Base-by-base conservation (phyloP, 1,140 invertebrate species). In the Condylostylus longicornis region DNA sequence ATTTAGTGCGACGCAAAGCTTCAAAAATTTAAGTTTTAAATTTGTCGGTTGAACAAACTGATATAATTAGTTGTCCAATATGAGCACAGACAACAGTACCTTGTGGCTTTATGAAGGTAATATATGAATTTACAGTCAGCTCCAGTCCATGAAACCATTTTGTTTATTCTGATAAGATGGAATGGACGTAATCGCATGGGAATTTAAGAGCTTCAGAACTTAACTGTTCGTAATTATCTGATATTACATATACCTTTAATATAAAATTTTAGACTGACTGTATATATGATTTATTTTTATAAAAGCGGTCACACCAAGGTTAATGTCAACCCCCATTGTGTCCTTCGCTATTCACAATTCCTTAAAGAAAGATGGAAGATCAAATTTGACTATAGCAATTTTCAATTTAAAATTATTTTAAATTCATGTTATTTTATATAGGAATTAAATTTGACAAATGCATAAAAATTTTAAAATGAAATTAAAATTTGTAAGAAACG, bases 121-220 rank as follows among this genome's bases (percentile, higher is more conserved):
- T n/a, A 18, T 36, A 40, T 19, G 18, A 58, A 63, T 66, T 70
- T 88, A 87, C 90, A 93, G 93, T 99, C 96, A 77, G 96, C 96
- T 75, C 96, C 96, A 71, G 96, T 96, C 69, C 96, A 99, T 38
- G 93, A 98, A 68, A 98, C 95, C 94, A 98, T 98, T 74, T 98
- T 99, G 62, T 99, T 99, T 66, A 99, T 99, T 42, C 96, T 77
- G 58, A 97, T 88, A 40, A 99, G 91, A 64, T 98, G 95, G 84
- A 98, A 99, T 42, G 96, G 96, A 71, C 99, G 95, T 23, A 94
- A 67, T 55, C 94, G 72, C 74, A 98, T 95, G 57, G 93, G 73
- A 56, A 98, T 89, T 65, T 99, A 42, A 99, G 65, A 21, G 96
- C 90, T 66, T 98, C 95, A 13, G 93, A 96, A 46, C 93, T 97